Conservation (phyloP, 1,140 invertebrate genomes). For the Plodia interpunctella region DNA sequence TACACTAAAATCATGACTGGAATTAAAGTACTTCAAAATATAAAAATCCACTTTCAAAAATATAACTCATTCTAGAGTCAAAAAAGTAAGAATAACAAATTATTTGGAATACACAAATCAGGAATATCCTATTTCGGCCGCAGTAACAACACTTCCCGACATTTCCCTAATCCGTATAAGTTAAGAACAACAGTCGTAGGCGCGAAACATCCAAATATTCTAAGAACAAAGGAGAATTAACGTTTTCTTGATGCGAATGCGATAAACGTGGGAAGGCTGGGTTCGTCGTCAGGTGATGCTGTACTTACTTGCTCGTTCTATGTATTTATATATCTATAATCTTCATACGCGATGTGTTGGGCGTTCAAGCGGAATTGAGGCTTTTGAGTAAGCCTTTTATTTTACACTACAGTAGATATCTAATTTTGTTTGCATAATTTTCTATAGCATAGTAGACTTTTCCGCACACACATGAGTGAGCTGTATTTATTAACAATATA, state of each 20-base stretch:
- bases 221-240: slow-evolving; percentile 67
- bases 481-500: too few relatives aligned
- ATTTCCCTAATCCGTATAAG: neutral
- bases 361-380: slow-evolving; percentile 24
- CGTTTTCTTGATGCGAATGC: slow-evolving; percentile 29
- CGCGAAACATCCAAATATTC: slow-evolving; percentile 19
- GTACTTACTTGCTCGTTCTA: neutral
- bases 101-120: too few relatives aligned
- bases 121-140: too few relatives aligned
- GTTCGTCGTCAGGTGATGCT: slow-evolving; percentile 48
- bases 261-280: slow-evolving; percentile 49
- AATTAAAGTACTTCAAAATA: too few relatives aligned
- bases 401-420: neutral
- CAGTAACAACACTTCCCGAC: neutral
- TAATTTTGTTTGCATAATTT: too few relatives aligned
- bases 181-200: neutral
- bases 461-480: too few relatives aligned
- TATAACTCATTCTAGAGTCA: too few relatives aligned
- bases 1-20: too few relatives aligned
- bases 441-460: too few relatives aligned
- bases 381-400: slow-evolving; percentile 45
- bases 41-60: too few relatives aligned
- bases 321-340: slow-evolving; percentile 36
- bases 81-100: neutral
- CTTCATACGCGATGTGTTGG: slow-evolving; percentile 49